phyloP scores from a whole-genome alignment of 2,797 vertebrate genomes.

The Aldrovandia affinis region DNA sequence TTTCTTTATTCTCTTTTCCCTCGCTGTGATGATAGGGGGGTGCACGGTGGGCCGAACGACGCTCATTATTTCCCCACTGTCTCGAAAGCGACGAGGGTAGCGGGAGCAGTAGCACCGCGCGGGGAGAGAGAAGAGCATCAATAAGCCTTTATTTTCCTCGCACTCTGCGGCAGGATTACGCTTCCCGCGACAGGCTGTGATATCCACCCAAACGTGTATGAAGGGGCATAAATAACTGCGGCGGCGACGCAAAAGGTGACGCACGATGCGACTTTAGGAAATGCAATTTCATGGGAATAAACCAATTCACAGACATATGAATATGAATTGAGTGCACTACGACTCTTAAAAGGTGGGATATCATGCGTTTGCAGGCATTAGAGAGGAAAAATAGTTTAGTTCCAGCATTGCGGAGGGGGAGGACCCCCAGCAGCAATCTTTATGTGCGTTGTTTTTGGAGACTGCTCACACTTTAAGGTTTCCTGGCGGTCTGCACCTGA shows the following conservation, averaged over 20 bases:
- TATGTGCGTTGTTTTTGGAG: background rate
- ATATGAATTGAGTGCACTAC: too few species aligned
- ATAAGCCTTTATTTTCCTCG: background rate
- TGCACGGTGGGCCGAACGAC: background rate
- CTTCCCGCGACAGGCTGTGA: background rate
- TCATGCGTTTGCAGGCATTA: too few species aligned
- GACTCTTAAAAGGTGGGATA: too few species aligned
- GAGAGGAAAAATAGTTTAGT: background rate
- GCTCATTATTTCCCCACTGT: slow-evolving; percentile 5
- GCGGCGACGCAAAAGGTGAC: background rate
- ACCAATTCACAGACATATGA: background rate
- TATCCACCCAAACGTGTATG: background rate
- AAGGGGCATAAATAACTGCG: background rate
- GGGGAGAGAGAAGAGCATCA: background rate
- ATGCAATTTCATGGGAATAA: background rate
- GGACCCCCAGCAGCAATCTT: background rate
- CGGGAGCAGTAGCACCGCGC: background rate
- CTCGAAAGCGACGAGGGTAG: background rate
- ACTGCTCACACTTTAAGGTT: background rate
- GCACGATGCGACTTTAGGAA: background rate
- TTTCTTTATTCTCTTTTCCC: background rate
- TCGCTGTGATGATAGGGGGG: background rate
- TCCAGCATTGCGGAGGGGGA: background rate
- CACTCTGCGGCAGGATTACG: background rate
- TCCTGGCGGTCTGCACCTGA: background rate